Percentiles rank a stretch among this genome's conserved stretches.
These are phyloP conservation scores for Drosophila tripunctata DNA, from an alignment of 2,888 invertebrate genomes.

Conservation along the genomic window DNA sequence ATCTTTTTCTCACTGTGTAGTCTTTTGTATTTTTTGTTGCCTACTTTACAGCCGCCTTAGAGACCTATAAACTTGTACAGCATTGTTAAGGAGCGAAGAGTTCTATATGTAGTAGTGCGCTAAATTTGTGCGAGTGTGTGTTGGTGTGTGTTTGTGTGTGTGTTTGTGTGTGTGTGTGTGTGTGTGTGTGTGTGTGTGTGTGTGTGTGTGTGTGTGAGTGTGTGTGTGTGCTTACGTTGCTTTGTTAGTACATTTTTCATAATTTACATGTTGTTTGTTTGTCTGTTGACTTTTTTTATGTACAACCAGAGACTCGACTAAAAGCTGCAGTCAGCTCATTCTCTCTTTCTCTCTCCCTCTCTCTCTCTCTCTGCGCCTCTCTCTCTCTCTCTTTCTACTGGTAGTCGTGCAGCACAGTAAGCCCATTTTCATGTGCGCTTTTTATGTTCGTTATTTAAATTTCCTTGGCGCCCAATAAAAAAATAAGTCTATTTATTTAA, in stretches of 20 bases:
- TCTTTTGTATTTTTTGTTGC: too few species aligned
- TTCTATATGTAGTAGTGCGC: neutral
- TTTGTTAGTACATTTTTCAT: slow-evolving; percentile 79
- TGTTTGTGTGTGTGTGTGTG: slow-evolving; percentile 17
- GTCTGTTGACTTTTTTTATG: slow-evolving; percentile 76
- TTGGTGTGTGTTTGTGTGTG: neutral
- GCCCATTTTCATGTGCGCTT: slow-evolving; percentile 39
- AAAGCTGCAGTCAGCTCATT: slow-evolving; percentile 61
- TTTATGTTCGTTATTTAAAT: slow-evolving; percentile 60
- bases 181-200: neutral
- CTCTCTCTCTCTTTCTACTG: neutral
- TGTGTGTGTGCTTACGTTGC: slow-evolving; percentile 43
- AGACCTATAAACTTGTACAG: slow-evolving; percentile 22
- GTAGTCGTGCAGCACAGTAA: too few species aligned
- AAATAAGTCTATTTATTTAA: slow-evolving; percentile 77
- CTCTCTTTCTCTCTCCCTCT: neutral
- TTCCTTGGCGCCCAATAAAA: slow-evolving; percentile 60
- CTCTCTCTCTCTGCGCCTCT: neutral
- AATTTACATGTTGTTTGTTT: slow-evolving; percentile 75
- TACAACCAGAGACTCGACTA: slow-evolving; percentile 73
- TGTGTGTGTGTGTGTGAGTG: slow-evolving; percentile 1
- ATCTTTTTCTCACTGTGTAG: too few species aligned
- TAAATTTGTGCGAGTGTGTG: neutral
- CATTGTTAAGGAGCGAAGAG: slow-evolving; percentile 15
- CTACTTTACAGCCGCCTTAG: neutral